Conservation (phyloP, 2,113 vertebrate genomes). For the Menura novaehollandiae region DNA sequence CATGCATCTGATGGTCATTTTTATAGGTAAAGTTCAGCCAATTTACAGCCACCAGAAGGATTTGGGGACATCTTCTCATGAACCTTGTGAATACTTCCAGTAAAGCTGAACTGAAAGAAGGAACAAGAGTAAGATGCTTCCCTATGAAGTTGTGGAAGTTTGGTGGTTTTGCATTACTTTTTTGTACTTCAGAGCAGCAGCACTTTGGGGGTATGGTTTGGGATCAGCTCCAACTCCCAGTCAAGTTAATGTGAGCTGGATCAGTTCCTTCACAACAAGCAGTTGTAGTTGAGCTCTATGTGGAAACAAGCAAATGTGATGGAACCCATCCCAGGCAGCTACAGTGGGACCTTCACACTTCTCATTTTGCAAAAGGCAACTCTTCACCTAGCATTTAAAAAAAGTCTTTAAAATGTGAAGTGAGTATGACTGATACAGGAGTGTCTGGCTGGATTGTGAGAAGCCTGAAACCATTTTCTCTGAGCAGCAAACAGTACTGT, state of each 20-base stretch:
- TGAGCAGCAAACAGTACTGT: neutral
- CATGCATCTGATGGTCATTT: neutral
- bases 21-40: neutral
- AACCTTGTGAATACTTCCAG: neutral
- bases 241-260: conserved; percentile 21
- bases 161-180: neutral
- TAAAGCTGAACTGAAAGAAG: neutral
- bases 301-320: neutral
- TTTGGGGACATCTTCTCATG: neutral
- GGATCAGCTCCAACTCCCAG: conserved; percentile 9
- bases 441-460: neutral
- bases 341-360: neutral
- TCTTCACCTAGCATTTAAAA: neutral
- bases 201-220: neutral
- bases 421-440: neutral
- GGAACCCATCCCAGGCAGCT: conserved; percentile 18
- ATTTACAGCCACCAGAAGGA: neutral
- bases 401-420: neutral
- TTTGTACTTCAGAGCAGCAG: neutral
- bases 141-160: neutral
- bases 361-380: neutral
- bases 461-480: neutral
- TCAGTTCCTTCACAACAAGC: neutral
- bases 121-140: neutral
- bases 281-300: neutral